Base-by-base conservation (phyloP, 2,797 vertebrate species). In the Lophura swinhoii region DNA sequence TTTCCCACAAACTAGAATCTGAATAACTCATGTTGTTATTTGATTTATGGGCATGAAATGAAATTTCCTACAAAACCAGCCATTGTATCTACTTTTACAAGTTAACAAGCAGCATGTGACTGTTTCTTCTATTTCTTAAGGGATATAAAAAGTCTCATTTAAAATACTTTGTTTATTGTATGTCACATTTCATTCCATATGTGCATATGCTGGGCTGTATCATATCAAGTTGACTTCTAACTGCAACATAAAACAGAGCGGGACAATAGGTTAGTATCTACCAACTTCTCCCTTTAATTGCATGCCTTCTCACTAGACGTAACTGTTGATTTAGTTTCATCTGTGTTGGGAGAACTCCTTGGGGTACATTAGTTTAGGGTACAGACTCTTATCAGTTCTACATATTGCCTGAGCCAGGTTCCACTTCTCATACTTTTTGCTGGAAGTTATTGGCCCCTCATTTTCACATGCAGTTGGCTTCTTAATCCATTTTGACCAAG, bases 141-240 rank as follows among this genome's bases (percentile, higher is more conserved):
- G 94, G 93, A 93, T 81, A 84, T 92, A 95, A 95, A 91, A 86
- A 88, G 74, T 80, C 68, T 96, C 56, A 80, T 84, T 91, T 89
- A 46, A 48, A 92, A 95, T 80, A 76, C 12, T 88, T 33, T 62
- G 67, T 92, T 94, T 96, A 93, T 81, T 95, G 83, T 68, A 86
- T 64, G 92, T 94, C 94, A 78, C 44, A 88, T 96, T 95, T 95
- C 69, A 73, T 92, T 91, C 92, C 60, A 77, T 93, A 95, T 93
- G 79, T 71, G 73, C 56, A 55, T 91, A 28, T 37, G 62, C 74
- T 78, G 58, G 53, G 69, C 84, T 96, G 88, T 78, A 59, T 88
- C 87, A 8, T 53, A 72, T 92, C 91, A 94, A 71, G 23, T 51
- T 71, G 62, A 62, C 80, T 96, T 92, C 53, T 76, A 76, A 72